A percentile compares a stretch with the other conserved stretches of the same genome.
Evolutionary conservation across 2,113 vertebrate species (phyloP).

Genomic region (Glaucomys volans): DNA sequence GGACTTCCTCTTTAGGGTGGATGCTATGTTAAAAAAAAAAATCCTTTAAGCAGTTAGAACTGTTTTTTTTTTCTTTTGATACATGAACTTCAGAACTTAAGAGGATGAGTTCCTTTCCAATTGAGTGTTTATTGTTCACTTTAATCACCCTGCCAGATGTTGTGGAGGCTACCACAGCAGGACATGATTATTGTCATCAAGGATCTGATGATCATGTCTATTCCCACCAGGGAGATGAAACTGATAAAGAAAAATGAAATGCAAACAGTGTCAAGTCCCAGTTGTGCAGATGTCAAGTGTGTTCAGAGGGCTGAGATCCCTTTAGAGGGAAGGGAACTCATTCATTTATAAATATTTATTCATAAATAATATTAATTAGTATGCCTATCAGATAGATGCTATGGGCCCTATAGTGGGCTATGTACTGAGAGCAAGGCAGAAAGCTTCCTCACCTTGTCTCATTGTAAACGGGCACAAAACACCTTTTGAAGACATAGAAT

Average conservation of each 20-base stretch:
- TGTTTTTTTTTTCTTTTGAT: background rate
- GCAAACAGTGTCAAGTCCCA: background rate
- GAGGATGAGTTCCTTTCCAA: background rate
- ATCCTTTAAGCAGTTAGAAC: background rate
- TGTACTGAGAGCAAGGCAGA: background rate
- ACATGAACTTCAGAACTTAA: background rate
- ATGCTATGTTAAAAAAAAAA: background rate
- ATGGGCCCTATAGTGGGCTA: background rate
- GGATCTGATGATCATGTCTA: background rate
- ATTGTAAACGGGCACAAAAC: background rate
- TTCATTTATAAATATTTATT: constrained; percentile 7
- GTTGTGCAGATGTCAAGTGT: background rate
- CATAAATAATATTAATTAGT: background rate
- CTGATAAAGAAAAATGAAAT: background rate
- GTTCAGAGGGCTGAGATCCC: background rate
- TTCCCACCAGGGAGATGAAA: background rate
- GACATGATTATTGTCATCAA: background rate
- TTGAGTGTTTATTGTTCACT: background rate
- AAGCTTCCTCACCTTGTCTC: background rate
- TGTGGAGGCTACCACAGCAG: background rate
- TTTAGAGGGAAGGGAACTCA: background rate
- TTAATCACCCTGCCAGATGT: background rate
- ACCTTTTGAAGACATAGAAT: background rate
- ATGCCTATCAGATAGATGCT: background rate
- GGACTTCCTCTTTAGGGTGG: constrained; percentile 67